Percentiles rank a stretch among this genome's conserved stretches.
phyloP scores from a whole-genome alignment of 1,140 invertebrate species.

The Heliconius hewitsoni region DNA sequence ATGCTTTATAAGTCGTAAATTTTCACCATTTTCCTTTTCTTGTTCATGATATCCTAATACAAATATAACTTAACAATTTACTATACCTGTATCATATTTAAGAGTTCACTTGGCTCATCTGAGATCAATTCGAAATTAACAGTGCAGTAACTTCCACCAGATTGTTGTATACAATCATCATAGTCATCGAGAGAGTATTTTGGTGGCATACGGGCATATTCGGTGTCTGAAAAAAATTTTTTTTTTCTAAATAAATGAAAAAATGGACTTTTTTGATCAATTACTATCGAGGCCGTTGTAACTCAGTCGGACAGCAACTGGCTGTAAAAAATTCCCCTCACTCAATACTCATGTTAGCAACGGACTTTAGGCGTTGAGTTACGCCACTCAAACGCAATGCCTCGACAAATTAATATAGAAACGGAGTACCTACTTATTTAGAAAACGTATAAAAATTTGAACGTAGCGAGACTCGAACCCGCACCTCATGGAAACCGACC shows the following conservation, averaged over 20 bases:
- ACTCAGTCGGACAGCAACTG: background rate
- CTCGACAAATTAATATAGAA: no score
- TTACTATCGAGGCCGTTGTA: no score
- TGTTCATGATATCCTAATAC: no score
- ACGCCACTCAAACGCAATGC: no score
- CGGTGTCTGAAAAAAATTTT: background rate
- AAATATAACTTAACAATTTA: background rate
- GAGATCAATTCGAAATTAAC: slow-evolving; percentile 58
- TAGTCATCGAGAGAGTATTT: background rate
- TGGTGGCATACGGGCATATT: background rate
- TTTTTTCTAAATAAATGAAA: background rate
- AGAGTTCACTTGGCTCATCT: slow-evolving; percentile 43
- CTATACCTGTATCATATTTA: slow-evolving; percentile 38
- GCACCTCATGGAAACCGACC: no score
- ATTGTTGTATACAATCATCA: background rate
- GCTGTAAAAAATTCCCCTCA: background rate
- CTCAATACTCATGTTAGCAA: no score
- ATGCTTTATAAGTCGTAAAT: no score
- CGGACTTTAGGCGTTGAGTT: no score
- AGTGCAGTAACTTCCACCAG: slow-evolving; percentile 61
- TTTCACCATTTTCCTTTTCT: no score
- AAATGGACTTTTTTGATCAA: background rate
- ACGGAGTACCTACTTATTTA: no score
- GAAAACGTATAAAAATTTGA: no score
- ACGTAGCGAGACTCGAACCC: no score